phyloP scores from a whole-genome alignment of 2,888 invertebrate species.

The Lasius fuliginosus region DNA sequence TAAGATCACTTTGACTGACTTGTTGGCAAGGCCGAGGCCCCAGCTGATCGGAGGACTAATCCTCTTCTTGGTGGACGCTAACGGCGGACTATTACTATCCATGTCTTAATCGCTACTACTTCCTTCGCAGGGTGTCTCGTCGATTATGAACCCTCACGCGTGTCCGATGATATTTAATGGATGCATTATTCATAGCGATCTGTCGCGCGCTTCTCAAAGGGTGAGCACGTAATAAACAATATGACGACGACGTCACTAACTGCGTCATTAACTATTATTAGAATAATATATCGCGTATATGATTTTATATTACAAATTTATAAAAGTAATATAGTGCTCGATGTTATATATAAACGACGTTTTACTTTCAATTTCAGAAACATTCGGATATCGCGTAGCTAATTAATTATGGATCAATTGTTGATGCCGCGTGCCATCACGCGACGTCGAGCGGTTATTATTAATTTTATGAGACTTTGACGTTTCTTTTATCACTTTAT shows the following conservation, averaged over 20 bases:
- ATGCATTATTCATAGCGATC: slow-evolving; percentile 57
- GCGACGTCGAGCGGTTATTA: slow-evolving; percentile 54
- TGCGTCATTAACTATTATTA: slow-evolving; percentile 47
- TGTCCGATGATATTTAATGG: slow-evolving; percentile 65
- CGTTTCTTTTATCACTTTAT: slow-evolving; percentile 63
- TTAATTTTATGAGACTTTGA: slow-evolving; percentile 63
- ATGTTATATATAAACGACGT: not conserved
- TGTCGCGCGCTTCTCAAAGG: slow-evolving; percentile 39
- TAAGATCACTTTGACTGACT: slow-evolving; percentile 92
- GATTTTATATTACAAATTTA: slow-evolving; percentile 4
- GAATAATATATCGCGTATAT: slow-evolving; percentile 9
- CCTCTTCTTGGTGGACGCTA: slow-evolving; percentile 61
- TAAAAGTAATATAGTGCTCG: not conserved
- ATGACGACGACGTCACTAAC: slow-evolving; percentile 13
- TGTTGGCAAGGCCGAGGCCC: slow-evolving; percentile 80
- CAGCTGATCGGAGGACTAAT: slow-evolving; percentile 72
- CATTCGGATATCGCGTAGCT: not conserved
- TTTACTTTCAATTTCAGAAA: not conserved
- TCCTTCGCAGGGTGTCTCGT: slow-evolving; percentile 53
- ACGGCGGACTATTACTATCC: slow-evolving; percentile 68
- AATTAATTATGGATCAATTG: not conserved
- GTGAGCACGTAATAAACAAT: slow-evolving; percentile 60
- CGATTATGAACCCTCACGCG: slow-evolving; percentile 72
- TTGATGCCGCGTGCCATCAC: slow-evolving; percentile 35
- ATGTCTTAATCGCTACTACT: slow-evolving; percentile 69